phyloP scores from a whole-genome alignment of 2,888 invertebrate species.

The Blera fallax region DNA sequence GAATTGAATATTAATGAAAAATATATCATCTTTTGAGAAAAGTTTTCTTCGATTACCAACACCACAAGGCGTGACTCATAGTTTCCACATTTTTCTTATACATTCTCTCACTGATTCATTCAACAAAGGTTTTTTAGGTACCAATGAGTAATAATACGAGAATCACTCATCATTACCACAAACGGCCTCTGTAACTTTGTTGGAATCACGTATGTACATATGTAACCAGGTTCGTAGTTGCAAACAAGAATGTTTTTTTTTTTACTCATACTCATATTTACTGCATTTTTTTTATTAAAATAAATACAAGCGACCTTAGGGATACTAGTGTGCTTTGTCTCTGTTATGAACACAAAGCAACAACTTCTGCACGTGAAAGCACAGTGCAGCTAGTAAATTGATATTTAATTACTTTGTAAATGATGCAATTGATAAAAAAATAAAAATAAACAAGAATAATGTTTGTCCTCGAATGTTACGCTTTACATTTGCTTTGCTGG shows the following conservation, averaged over 20 bases:
- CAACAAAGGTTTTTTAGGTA: conserved; percentile 48
- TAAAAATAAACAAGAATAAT: not conserved
- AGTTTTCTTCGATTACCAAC: conserved; percentile 11
- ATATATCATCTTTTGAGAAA: not conserved
- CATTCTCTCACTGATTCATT: conserved; percentile 40
- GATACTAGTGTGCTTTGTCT: not conserved
- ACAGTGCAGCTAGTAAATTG: not conserved
- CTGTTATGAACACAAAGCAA: not conserved
- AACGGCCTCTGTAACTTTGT: not conserved
- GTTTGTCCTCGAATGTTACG: conserved; percentile 1
- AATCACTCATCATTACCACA: conserved; percentile 52
- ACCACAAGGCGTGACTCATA: conserved; percentile 35
- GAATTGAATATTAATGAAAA: not conserved
- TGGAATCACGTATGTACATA: conserved; percentile 26
- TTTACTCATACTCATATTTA: not conserved
- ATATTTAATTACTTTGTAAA: not conserved
- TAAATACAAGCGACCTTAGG: not conserved
- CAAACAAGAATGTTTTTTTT: not conserved
- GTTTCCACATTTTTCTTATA: conserved; percentile 26
- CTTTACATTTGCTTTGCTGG: not conserved
- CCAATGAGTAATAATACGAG: conserved; percentile 51
- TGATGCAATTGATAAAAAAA: not conserved
- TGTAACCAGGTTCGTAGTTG: conserved; percentile 22
- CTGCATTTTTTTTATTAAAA: too few species aligned
- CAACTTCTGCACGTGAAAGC: not conserved